Percentiles rank a stretch among this genome's conserved stretches.
phyloP scores from a whole-genome alignment of 1,140 invertebrate species.

The Drosophila murphyi region DNA sequence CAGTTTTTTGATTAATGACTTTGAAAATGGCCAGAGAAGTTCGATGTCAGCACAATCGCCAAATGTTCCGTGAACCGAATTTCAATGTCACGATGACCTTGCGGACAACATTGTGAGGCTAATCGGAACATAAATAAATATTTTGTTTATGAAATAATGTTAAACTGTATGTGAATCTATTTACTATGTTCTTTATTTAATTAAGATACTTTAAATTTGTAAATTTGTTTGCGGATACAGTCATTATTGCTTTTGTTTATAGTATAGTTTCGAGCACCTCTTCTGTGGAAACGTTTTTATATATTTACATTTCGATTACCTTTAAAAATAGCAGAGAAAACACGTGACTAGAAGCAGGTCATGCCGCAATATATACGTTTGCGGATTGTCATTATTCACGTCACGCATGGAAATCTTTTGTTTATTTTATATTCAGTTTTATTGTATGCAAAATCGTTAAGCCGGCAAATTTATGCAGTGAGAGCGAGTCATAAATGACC shows the following conservation, averaged over 20 bases:
- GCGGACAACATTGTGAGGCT: background rate
- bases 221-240: no score
- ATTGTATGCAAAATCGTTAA: constrained; percentile 13
- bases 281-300: no score
- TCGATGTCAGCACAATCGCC: background rate
- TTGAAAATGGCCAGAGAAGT: constrained; percentile 6
- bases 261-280: no score
- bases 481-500: constrained; percentile 19
- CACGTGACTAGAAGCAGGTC: no score
- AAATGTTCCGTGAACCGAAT: constrained; percentile 37
- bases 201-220: no score
- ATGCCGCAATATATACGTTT: no score
- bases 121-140: background rate
- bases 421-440: background rate
- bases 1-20: constrained; percentile 21
- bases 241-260: no score
- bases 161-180: no score
- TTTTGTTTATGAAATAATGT: background rate
- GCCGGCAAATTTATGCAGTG: constrained; percentile 8
- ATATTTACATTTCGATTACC: no score
- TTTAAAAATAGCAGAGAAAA: no score
- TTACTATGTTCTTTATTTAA: no score
- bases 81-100: constrained; percentile 1
- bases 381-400: background rate
- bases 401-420: constrained; percentile 16